These are phyloP conservation scores for Ischnus inquisitorius DNA, from an alignment of 2,888 invertebrate species.

Conservation along the genomic window DNA sequence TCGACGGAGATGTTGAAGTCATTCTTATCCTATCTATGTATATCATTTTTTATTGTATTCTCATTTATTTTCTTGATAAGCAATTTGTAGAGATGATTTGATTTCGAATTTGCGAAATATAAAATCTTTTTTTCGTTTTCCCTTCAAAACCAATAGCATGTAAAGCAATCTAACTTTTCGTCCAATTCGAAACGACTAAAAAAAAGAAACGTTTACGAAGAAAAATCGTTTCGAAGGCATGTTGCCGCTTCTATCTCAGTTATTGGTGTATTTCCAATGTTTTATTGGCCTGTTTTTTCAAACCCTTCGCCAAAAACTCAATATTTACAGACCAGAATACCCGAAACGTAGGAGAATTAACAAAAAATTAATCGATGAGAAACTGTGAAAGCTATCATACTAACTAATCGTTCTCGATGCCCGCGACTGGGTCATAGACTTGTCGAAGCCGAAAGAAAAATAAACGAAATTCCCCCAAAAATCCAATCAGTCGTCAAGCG, in stretches of 20 bases:
- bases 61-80: too few relatives aligned
- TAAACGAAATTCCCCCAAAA: background rate
- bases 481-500: background rate
- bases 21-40: background rate
- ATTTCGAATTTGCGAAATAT: too few relatives aligned
- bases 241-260: background rate
- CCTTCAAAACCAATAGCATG: background rate
- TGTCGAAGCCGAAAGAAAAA: conserved; percentile 4
- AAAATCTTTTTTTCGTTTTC: background rate
- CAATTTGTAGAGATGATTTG: too few relatives aligned
- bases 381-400: background rate
- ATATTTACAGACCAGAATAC: conserved; percentile 37
- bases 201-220: background rate
- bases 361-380: too few relatives aligned
- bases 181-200: background rate
- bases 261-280: background rate
- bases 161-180: background rate
- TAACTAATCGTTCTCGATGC: conserved; percentile 19
- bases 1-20: background rate
- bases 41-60: background rate
- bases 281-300: background rate
- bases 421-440: background rate
- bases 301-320: background rate
- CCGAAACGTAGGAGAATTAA: conserved; percentile 4
- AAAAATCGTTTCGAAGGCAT: background rate